phyloP scores from a whole-genome alignment of 2,797 vertebrate genomes.

The Mormyrops boulengeri region DNA sequence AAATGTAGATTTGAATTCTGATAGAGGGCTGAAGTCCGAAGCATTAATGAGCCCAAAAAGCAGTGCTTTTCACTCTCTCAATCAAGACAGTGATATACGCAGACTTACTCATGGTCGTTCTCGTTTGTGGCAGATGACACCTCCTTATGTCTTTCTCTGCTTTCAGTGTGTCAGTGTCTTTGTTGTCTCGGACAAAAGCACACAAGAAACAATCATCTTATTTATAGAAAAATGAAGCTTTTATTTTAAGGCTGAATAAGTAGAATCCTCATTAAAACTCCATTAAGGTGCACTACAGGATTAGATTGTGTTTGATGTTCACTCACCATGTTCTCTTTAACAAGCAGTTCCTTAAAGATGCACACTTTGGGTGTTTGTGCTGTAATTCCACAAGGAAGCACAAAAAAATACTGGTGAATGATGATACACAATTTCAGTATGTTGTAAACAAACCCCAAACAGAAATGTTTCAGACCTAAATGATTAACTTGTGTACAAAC shows the following conservation, averaged over 20 bases:
- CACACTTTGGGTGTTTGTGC: background rate
- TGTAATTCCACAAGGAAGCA: background rate
- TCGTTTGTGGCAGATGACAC: background rate
- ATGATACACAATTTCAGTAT: background rate
- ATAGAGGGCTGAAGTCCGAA: background rate
- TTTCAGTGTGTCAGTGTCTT: background rate
- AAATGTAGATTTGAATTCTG: background rate
- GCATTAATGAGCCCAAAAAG: background rate
- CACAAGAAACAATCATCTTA: background rate
- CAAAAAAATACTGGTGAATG: background rate
- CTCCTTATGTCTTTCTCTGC: background rate
- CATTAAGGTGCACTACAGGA: background rate
- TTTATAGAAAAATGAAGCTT: background rate
- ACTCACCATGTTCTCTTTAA: background rate
- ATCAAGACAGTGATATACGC: background rate
- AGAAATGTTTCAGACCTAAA: background rate
- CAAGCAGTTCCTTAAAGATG: background rate
- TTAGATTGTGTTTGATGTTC: background rate
- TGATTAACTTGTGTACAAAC: background rate
- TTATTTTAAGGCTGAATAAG: background rate
- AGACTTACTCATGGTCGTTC: background rate
- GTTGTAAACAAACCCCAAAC: background rate
- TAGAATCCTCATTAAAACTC: constrained; percentile 1
- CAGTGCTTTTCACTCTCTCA: background rate
- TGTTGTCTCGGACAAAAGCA: background rate